phyloP scores from a whole-genome alignment of 2,888 invertebrate genomes.

The Brachyptera risi region DNA sequence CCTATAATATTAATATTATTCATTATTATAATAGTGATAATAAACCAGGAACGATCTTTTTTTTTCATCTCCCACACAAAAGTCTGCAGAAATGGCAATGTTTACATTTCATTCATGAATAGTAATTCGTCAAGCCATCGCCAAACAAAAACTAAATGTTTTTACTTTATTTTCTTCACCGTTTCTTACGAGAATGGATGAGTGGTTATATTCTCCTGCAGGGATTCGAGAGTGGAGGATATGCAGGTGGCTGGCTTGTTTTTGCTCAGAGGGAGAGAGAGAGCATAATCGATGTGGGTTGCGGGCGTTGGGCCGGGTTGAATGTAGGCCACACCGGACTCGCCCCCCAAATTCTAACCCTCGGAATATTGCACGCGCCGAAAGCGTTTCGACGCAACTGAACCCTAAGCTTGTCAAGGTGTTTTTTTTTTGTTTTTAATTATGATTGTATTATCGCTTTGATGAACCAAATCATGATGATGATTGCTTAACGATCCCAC shows the following conservation, averaged over 20 bases:
- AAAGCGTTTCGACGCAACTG: no score
- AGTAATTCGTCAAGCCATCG: no score
- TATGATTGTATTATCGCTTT: no score
- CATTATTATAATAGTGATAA: constrained; percentile 7
- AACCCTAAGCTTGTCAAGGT: no score
- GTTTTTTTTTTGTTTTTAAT: no score
- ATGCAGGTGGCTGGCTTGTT: background rate
- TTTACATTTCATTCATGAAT: no score
- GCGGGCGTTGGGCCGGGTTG: background rate
- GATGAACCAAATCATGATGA: no score
- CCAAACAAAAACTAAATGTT: no score
- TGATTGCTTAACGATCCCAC: no score
- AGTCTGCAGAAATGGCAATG: constrained; percentile 2
- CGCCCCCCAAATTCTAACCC: background rate
- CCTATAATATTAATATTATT: constrained; percentile 2
- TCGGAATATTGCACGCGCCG: background rate
- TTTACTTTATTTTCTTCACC: background rate
- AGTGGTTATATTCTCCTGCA: background rate
- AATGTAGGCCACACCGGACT: background rate
- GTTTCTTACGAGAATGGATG: background rate
- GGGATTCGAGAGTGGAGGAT: background rate
- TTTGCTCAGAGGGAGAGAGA: background rate
- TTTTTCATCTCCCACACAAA: background rate
- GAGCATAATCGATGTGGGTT: background rate
- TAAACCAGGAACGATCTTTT: constrained; percentile 6